Evolutionary conservation across 2,113 vertebrate genomes (phyloP), one percentile per base, ranked within the genome.

Genomic region (Sialia sialis): DNA sequence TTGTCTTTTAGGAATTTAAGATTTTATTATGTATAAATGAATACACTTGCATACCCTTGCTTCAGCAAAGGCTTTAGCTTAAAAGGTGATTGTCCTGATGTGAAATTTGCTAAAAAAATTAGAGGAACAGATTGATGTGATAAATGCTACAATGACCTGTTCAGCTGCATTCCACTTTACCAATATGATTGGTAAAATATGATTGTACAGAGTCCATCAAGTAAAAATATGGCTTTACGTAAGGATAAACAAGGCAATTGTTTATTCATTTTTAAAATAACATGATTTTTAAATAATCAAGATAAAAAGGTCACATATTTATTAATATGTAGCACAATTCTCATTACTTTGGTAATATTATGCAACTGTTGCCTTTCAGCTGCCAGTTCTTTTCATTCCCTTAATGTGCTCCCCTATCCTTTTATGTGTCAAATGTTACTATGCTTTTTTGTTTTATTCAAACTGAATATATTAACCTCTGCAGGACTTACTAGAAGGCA

Each of bases 271-370:
- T 96, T 91, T 38, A 70, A 97, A 96, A 97, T 95, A 97, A 95
- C 92, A 93, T 0, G 48, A 85, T 95, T 97, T 97, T 97, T 34
- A 95, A 97, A 96, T 95, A 91, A 96, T 87, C 89, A 89, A 86
- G 92, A 96, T 90, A 69, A 94, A 95, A 97, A 97, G 97, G 96
- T 97, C 96, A 97, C 88, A 76, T 94, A 96, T 93, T 96, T 97
- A 97, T 96, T 96, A 96, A 97, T 97, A 95, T 96, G 88, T 94
- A 96, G 38, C 75, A 90, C 70, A 92, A 16, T 94, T 93, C 93
- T 96, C 77, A 94, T 97, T 96, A 94, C 56, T 90, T 84, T 93
- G 54, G 68, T 68, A 89, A 92, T 84, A 74, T 94, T 97, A 96
- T 94, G 94, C 92, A 96, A 96, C 60, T 92, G 54, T 90, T 95